Conservation (phyloP, 92 coral and sea anemone genomes). For the Muricea muricata region DNA sequence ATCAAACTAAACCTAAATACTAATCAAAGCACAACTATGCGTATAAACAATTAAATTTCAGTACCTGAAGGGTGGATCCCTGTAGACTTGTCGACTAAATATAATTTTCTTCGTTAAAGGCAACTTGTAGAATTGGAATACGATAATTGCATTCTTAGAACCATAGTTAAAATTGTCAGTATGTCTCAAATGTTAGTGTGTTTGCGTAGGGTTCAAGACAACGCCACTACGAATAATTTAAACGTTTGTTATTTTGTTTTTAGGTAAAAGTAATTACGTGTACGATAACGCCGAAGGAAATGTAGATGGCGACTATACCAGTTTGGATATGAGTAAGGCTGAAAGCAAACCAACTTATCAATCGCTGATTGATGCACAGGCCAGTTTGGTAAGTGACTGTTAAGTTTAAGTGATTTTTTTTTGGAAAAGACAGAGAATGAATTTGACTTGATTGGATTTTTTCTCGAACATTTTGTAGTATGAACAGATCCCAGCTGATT, state of each 20-base stretch:
- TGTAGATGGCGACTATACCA: slow-evolving; percentile 1
- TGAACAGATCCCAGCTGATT: background rate
- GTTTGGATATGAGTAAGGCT: background rate
- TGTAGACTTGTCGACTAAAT: too few relatives aligned
- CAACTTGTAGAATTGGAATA: too few relatives aligned
- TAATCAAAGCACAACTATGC: too few relatives aligned
- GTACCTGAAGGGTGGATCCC: too few relatives aligned
- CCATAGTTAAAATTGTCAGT: too few relatives aligned
- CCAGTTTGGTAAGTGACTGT: background rate
- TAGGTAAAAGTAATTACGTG: background rate
- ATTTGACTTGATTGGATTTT: background rate
- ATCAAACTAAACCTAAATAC: too few relatives aligned
- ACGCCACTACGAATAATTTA: too few relatives aligned
- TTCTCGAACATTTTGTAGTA: slow-evolving; percentile 8
- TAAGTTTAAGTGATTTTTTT: background rate
- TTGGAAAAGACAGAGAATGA: too few relatives aligned
- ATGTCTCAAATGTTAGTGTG: too few relatives aligned
- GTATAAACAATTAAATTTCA: too few relatives aligned
- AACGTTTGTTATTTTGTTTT: background rate
- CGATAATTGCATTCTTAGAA: too few relatives aligned
- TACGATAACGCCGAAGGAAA: slow-evolving; percentile 21
- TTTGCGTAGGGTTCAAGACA: background rate
- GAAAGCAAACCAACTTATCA: background rate
- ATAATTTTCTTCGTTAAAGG: too few relatives aligned
- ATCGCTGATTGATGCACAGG: background rate